Base-by-base conservation (phyloP, 2,888 invertebrate species). In the Plemyria rubiginata region DNA sequence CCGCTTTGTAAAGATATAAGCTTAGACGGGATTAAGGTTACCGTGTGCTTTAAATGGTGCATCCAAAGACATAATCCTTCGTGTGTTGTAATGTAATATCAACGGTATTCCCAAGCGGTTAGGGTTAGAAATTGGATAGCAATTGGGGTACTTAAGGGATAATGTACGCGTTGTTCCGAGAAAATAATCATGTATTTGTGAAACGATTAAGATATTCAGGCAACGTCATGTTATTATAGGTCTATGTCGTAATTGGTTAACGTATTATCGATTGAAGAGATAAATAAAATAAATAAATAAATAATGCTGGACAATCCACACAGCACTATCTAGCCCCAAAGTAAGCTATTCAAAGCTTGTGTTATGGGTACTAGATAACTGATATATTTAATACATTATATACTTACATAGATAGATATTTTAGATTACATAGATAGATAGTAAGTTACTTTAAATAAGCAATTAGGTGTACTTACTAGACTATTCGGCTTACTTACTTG, bases 11-110 rank as follows among this genome's bases (percentile, higher is more conserved):
- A 15, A 29, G 7, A 43, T 4, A 28, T 11, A 45, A 16, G 41
- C 9, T 53, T 53, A 66, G 64, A 48, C 50, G 6, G 57, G 67
- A 70, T 67, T 70, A 67, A 57, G 63, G 65, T 59, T 65, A 60
- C 60, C 45, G 38, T 60, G 54, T 56, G 56, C 49, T 54, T 54
- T 49, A 54, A 60, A 60, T 54, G 54, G 41, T 54, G 59, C 59
- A 60, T 60, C 43, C 43, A 12, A 54, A 13, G 32, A 55, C 40
- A 54, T 60, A 54, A 60, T 54, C 49, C 54, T 11, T 45, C 45
- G 45, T 16, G 15, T 54, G 40, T 5, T 28, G 28, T 60, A 48
- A 28, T 16, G 54, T 49, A 60, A 50, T 49, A n/a, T 49, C 13
- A 60, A 38, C 48, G 40, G 4, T 60, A 60, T 36, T 41, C 22